Percentiles rank a stretch among this genome's conserved stretches.
These are phyloP conservation scores for Eupeodes corollae DNA, from an alignment of 1,140 invertebrate genomes.

Conservation along the genomic window DNA sequence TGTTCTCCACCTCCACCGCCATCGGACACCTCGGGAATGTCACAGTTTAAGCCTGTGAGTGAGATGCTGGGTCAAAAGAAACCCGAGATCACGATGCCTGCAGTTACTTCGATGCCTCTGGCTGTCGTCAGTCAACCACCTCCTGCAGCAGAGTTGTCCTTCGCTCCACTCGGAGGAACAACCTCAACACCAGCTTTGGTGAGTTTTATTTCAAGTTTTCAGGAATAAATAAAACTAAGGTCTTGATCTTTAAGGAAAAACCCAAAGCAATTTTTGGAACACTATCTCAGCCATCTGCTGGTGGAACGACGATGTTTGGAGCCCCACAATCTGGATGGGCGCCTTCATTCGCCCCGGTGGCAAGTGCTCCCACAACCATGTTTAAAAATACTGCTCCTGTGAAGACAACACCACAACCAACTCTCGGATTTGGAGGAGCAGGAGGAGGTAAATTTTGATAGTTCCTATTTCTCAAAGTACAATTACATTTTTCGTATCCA, in stretches of 20 bases:
- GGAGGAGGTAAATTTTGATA: too few species aligned
- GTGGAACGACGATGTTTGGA: not conserved
- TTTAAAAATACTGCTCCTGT: not conserved
- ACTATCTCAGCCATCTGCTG: not conserved
- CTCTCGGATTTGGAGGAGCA: slow-evolving; percentile 10
- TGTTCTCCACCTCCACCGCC: slow-evolving; percentile 48
- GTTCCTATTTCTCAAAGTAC: too few species aligned
- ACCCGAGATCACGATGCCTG: not conserved
- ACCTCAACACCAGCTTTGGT: slow-evolving; percentile 23
- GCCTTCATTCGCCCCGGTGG: not conserved
- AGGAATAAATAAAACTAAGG: too few species aligned
- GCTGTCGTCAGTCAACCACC: slow-evolving; percentile 1
- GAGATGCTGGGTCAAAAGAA: slow-evolving; percentile 1
- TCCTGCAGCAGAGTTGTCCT: slow-evolving; percentile 16
- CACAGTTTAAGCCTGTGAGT: slow-evolving; percentile 21
- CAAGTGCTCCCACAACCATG: not conserved
- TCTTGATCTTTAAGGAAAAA: too few species aligned
- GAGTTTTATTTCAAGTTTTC: not conserved
- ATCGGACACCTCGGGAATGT: slow-evolving; percentile 34
- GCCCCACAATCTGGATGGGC: not conserved
- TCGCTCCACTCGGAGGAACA: slow-evolving; percentile 19
- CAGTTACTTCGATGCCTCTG: not conserved
- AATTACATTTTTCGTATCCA: too few species aligned
- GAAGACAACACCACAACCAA: slow-evolving; percentile 4
- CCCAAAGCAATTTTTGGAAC: too few species aligned